Percentiles rank a stretch among this genome's conserved stretches.
phyloP scores from a whole-genome alignment of 2,797 vertebrate species.

The Liasis olivaceus region DNA sequence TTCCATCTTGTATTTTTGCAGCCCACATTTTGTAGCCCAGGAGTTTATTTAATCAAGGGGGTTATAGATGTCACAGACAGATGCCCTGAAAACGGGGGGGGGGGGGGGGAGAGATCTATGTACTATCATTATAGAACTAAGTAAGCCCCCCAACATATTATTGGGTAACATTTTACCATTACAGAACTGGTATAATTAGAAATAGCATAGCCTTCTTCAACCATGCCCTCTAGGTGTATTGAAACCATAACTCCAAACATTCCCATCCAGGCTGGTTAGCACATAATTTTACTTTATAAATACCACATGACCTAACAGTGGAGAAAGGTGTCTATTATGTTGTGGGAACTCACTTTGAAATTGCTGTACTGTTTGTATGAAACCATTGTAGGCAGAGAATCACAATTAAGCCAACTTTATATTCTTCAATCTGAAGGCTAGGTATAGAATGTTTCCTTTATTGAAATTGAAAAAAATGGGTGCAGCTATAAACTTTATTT shows the following conservation, averaged over 20 bases:
- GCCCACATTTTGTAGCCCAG: background rate
- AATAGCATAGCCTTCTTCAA: background rate
- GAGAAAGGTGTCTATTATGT: background rate
- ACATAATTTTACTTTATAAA: background rate
- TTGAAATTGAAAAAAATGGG: background rate
- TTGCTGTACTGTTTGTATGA: background rate
- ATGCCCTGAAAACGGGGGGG: background rate
- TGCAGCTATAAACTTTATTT: background rate
- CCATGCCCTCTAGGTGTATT: background rate
- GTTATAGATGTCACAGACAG: background rate
- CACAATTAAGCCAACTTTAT: background rate
- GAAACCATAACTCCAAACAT: background rate
- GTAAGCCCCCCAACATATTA: background rate
- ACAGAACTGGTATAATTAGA: background rate
- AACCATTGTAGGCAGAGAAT: background rate
- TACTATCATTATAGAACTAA: background rate
- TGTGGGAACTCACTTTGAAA: background rate
- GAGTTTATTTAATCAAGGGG: background rate
- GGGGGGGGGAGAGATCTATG: background rate
- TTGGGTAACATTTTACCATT: background rate
- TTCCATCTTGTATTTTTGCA: background rate
- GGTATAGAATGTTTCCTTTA: background rate
- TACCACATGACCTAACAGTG: background rate
- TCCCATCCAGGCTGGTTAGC: background rate
- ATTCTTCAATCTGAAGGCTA: rapidly evolving